These are phyloP conservation scores for Drosophila recens DNA, from an alignment of 2,888 invertebrate species.

Conservation along the genomic window DNA sequence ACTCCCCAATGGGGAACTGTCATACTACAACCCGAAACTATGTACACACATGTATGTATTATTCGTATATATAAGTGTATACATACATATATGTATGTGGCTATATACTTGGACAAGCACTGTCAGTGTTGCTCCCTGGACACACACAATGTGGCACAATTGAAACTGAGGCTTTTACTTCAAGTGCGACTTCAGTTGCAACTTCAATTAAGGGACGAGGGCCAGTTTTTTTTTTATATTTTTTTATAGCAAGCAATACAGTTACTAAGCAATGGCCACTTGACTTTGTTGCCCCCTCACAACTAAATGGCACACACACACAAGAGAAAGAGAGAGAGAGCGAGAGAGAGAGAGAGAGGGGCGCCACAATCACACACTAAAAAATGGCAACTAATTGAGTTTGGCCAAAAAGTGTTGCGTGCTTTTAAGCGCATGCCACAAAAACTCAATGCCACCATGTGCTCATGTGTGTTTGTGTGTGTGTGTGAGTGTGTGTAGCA, in stretches of 20 bases:
- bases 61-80: conserved; percentile 4
- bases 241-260: conserved; percentile 58
- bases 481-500: neutral
- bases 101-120: neutral
- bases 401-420: conserved; percentile 55
- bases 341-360: neutral
- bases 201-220: conserved; percentile 41
- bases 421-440: conserved; percentile 44
- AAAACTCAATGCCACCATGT: conserved; percentile 17
- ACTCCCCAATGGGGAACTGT: conserved; percentile 36
- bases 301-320: conserved; percentile 33
- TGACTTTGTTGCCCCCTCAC: conserved; percentile 44
- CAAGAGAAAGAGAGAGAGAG: conserved; percentile 5
- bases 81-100: neutral
- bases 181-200: conserved; percentile 55
- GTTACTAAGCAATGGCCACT: conserved; percentile 55
- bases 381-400: conserved; percentile 66
- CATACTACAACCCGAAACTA: conserved; percentile 10
- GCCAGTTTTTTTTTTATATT: neutral
- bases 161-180: conserved; percentile 44
- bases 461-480: neutral
- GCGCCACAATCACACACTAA: conserved; percentile 28
- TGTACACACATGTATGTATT: conserved; percentile 1
- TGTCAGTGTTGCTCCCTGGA: conserved; percentile 8
- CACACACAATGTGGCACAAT: conserved; percentile 51